Conservation (phyloP, 1,140 invertebrate species). For the Zaprionus nigranus region DNA sequence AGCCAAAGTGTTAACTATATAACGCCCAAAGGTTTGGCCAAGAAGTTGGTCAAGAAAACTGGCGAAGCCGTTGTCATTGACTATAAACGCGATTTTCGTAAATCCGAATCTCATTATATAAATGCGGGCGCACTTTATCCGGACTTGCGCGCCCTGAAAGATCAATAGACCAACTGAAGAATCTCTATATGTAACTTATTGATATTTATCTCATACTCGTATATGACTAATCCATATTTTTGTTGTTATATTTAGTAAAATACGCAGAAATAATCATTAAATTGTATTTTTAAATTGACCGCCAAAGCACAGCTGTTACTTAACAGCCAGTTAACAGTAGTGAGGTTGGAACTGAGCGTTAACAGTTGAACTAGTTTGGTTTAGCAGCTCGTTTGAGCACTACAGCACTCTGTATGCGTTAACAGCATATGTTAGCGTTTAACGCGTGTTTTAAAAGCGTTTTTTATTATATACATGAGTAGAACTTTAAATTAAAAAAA, state of each 20-base stretch:
- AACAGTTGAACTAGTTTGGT: not conserved
- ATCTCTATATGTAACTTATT: slow-evolving; percentile 22
- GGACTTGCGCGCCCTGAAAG: slow-evolving; percentile 69
- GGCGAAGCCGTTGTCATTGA: slow-evolving; percentile 87
- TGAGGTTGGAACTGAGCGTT: not conserved
- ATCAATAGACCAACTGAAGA: slow-evolving; percentile 28
- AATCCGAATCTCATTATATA: slow-evolving; percentile 73
- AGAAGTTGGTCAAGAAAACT: slow-evolving; percentile 88
- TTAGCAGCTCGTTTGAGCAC: slow-evolving; percentile 30
- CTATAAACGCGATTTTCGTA: slow-evolving; percentile 64
- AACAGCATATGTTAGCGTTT: not conserved
- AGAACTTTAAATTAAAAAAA: not conserved
- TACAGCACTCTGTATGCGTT: not conserved
- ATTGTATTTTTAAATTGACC: not conserved
- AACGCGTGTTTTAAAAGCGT: not conserved
- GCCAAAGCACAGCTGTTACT: slow-evolving; percentile 2
- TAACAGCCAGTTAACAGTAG: not conserved
- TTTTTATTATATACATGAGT: not conserved
- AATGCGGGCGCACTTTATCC: slow-evolving; percentile 77
- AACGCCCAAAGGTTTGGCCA: slow-evolving; percentile 88
- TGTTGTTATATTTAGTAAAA: slow-evolving; percentile 12
- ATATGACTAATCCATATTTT: no score
- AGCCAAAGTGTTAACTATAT: slow-evolving; percentile 87
- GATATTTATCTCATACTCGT: slow-evolving; percentile 41
- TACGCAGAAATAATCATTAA: not conserved